These are phyloP conservation scores for Vesta saturnalis DNA, from an alignment of 2,888 invertebrate species.

Conservation along the genomic window DNA sequence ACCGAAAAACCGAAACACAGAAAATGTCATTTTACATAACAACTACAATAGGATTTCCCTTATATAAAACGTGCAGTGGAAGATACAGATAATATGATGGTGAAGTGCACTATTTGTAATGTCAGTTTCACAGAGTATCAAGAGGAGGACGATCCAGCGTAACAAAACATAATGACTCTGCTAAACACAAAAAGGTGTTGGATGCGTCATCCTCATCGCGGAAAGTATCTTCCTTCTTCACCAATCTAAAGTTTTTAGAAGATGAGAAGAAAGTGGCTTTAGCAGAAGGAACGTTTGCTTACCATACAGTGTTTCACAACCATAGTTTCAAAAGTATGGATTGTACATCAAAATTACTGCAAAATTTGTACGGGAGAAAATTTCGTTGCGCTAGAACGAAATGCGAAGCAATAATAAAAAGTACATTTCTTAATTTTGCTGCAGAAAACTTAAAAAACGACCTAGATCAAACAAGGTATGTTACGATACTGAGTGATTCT, in stretches of 20 bases:
- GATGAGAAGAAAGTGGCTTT: neutral
- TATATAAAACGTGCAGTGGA: too few species aligned
- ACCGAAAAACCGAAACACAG: too few species aligned
- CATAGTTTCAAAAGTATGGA: neutral
- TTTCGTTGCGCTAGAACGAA: slow-evolving; percentile 2
- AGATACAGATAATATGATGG: too few species aligned
- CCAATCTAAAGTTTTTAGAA: neutral
- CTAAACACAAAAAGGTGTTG: slow-evolving; percentile 15
- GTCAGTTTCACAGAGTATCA: too few species aligned
- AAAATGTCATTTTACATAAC: too few species aligned
- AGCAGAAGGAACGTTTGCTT: neutral
- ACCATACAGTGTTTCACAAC: slow-evolving; percentile 9
- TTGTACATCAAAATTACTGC: neutral
- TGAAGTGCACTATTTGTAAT: too few species aligned
- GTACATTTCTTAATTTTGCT: neutral
- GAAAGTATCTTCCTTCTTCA: neutral
- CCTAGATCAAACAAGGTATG: neutral
- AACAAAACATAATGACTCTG: neutral
- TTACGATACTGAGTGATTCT: neutral
- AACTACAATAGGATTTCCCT: too few species aligned
- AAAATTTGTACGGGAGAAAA: neutral
- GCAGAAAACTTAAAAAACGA: neutral
- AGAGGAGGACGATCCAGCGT: neutral
- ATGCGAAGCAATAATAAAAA: neutral
- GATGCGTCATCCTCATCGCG: neutral